Conservation (phyloP, 2,113 vertebrate genomes). For the Phocoena phocoena region DNA sequence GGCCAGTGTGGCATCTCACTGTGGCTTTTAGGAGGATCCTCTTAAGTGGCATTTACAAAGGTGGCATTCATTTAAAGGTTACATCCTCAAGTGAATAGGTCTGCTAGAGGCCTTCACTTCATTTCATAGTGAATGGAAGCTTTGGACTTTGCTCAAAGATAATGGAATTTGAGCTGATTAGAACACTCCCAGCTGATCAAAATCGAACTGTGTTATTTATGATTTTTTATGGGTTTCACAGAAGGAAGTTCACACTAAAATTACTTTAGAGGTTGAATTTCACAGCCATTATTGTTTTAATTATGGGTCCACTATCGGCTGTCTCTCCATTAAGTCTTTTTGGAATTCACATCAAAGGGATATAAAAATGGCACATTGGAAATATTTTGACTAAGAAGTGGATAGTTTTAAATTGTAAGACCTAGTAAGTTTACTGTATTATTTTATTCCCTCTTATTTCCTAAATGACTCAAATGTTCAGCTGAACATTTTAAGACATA, state of each 20-base stretch:
- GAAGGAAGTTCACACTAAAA: constrained; percentile 54
- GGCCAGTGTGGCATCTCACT: constrained; percentile 45
- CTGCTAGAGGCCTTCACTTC: neutral
- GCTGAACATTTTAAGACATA: neutral
- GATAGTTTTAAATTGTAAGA: constrained; percentile 29
- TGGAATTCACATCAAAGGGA: constrained; percentile 55
- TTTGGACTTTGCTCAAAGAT: constrained; percentile 21
- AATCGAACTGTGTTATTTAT: constrained; percentile 54
- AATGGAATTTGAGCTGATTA: constrained; percentile 31
- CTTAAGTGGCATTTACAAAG: constrained; percentile 73
- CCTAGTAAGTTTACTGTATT: neutral
- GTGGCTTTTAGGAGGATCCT: constrained; percentile 59
- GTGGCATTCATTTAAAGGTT: constrained; percentile 62
- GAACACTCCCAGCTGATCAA: constrained; percentile 44
- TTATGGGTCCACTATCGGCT: constrained; percentile 14
- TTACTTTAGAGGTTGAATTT: constrained; percentile 52
- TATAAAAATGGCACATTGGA: constrained; percentile 52
- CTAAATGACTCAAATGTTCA: constrained; percentile 32
- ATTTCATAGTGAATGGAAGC: neutral
- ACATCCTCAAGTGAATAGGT: constrained; percentile 31
- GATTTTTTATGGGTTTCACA: constrained; percentile 47
- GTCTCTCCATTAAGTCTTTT: constrained; percentile 46
- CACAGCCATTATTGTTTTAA: constrained; percentile 67
- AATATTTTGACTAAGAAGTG: constrained; percentile 55
- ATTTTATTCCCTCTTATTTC: constrained; percentile 22